These are phyloP conservation scores for Lacerta viridis DNA, from an alignment of 2,797 vertebrate species.

Conservation along the genomic window DNA sequence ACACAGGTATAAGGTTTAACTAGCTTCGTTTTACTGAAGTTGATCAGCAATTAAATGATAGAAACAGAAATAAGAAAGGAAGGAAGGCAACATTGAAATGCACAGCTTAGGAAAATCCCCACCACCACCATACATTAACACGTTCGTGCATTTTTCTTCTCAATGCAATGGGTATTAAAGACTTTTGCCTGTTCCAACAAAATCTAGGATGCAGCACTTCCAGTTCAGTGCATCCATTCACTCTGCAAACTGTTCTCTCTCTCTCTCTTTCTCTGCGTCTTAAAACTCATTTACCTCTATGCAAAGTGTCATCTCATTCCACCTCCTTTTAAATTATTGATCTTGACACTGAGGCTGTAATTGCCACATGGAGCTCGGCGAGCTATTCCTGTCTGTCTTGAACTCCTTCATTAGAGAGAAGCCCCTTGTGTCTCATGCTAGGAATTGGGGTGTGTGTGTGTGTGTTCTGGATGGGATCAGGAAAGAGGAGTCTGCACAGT, in stretches of 20 bases:
- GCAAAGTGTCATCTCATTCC: background rate
- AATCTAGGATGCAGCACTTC: background rate
- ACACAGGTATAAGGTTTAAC: no score
- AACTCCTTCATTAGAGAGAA: slow-evolving; percentile 26
- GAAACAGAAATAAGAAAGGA: no score
- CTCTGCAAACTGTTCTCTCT: background rate
- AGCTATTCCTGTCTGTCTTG: background rate
- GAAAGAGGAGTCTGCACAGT: background rate
- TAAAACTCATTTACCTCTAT: slow-evolving; percentile 28
- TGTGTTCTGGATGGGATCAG: background rate
- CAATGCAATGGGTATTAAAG: no score
- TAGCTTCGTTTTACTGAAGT: no score
- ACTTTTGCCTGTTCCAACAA: background rate
- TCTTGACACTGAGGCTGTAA: slow-evolving; percentile 7
- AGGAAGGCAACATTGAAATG: no score
- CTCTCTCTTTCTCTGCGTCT: fast-evolving
- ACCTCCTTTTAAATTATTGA: slow-evolving; percentile 1
- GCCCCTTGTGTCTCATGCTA: fast-evolving
- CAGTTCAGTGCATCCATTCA: background rate
- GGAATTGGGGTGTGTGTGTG: background rate
- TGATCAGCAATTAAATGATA: no score
- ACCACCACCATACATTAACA: no score
- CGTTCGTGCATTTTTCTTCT: no score
- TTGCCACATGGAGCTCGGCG: background rate
- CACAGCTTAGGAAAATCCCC: no score